Evolutionary conservation across 2,797 vertebrate genomes (phyloP), one percentile per base, ranked within the genome.

Genomic region (Pangasius mekongensis): DNA sequence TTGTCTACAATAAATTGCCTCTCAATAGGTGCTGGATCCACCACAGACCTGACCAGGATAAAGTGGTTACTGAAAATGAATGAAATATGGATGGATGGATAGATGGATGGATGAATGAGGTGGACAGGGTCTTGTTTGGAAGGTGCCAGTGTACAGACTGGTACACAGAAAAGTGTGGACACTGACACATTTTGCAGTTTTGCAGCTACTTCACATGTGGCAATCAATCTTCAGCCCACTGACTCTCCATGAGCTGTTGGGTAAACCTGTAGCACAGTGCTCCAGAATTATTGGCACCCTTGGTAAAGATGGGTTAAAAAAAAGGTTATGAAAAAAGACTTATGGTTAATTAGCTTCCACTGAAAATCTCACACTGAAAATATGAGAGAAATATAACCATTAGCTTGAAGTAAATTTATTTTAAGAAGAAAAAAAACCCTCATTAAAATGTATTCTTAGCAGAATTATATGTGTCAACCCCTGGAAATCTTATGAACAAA

Each of bases 131-230:
- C 74, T 47, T 62, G 14, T 67, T 39, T 83, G 80, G 80, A 85
- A 86, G 89, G 62, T 84, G 66, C 27, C 83, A 69, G 49, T 76
- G 67, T 86, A 76, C 49, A 30, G 27, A 30, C 9, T 78, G 2
- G 16, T 10, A 20, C 14, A 54, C 16, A 56, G 24, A 52, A 76
- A 47, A 49, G 47, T 16, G 8, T 87, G 87, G 62, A 86, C 54
- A 85, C 74, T 81, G 54, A 78, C 33, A 18, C 54, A 47, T 83
- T 56, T 60, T 62, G 74, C 69, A 82, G 30, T 86, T 77, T 71
- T 24, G 54, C 78, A 88, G 58, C 64, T 39, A 47, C 14, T 2
- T 16, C 33, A 24, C 33, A 76, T 71, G 87, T 88, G 76, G 49
- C 16, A 49, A 67, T 77, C 60, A 66, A 16, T 30, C n/a, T 14